These are phyloP conservation scores for Sphenodon punctatus DNA, from an alignment of 2,797 vertebrate species.

Conservation along the genomic window DNA sequence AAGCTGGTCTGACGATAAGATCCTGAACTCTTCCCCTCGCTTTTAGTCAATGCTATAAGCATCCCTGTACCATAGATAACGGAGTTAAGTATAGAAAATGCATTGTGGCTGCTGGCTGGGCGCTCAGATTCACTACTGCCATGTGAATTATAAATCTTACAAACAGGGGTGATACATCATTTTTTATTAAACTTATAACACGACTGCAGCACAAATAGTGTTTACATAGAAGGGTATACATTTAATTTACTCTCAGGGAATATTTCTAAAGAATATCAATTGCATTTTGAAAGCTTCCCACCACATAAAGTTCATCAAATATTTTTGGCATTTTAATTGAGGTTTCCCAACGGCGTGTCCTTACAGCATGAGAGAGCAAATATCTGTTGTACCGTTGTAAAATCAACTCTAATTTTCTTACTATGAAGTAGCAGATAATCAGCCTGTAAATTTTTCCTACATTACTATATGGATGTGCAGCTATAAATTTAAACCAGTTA, in stretches of 20 bases:
- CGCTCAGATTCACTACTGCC: conserved; percentile 76
- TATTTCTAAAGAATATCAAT: conserved; percentile 78
- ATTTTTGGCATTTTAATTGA: conserved; percentile 74
- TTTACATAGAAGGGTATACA: conserved; percentile 78
- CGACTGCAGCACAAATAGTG: conserved; percentile 75
- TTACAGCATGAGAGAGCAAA: conserved; percentile 70
- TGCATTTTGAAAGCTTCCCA: conserved; percentile 71
- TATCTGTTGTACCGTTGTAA: conserved; percentile 65
- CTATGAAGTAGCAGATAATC: conserved; percentile 75
- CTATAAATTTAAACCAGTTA: conserved; percentile 78
- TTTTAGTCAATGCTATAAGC: conserved; percentile 68
- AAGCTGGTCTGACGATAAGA: conserved; percentile 55
- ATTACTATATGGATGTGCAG: conserved; percentile 58
- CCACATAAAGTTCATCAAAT: conserved; percentile 73
- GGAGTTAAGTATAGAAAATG: conserved; percentile 84
- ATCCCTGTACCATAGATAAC: conserved; percentile 72
- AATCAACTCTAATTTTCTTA: conserved; percentile 80
- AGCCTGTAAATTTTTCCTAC: conserved; percentile 80
- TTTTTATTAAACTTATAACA: conserved; percentile 81
- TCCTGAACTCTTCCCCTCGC: background rate
- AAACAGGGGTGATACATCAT: conserved; percentile 76
- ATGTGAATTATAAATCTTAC: conserved; percentile 81
- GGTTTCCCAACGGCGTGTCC: conserved; percentile 47
- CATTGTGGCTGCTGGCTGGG: conserved; percentile 77
- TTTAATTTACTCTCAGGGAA: conserved; percentile 77